Base-by-base conservation (phyloP, 2,113 vertebrate genomes). In the Podocnemis expansa region DNA sequence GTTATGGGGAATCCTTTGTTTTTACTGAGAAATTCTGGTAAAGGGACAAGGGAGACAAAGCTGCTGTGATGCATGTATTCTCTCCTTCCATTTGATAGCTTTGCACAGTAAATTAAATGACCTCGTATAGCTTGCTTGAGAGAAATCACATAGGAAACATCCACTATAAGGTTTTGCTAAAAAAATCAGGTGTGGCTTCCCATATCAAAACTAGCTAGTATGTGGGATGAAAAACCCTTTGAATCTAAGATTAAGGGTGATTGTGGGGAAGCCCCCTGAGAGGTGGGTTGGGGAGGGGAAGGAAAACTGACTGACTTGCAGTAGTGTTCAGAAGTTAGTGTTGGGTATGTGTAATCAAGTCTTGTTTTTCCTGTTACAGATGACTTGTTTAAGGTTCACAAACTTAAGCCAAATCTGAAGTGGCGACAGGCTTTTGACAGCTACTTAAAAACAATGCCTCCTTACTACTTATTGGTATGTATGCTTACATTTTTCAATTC, bases 321-420 rank as follows among this genome's bases (percentile, higher is more conserved):
- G 38, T 22, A 9, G 6, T 75, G 41, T 43, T 75, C 24, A 75
- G 45, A 43, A 76, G 11, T 76, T 76, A 45, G 25, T 16, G 22
- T 43, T 76, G 73, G 73, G 43, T 14, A 56, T 90, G 0, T 78
- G 43, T 91, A 78, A 95, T 76, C 22, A 43, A 45, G 51, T 96
- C 38, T 95, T 97, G 96, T 94, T 78, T 95, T 98, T 96, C 97
- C 94, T 98, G 45, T 98, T 98, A 63, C 97, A 98, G 98, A 98
- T 98, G 98, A 99, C 87, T 98, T 99, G 97, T 98, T 99, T 97
- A 99, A 98, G 97, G 97, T 99, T 97, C 98, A 99, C 97, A 99
- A 99, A 96, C 98, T 98, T 96, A 98, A 99, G 96, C 98, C 98
- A 96, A 98, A 98, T 95, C 96, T 98, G 97, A 99, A 98, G 97